Percentiles rank a stretch among this genome's conserved stretches.
phyloP scores from a whole-genome alignment of 2,113 vertebrate genomes.

The Phocoena sinus region DNA sequence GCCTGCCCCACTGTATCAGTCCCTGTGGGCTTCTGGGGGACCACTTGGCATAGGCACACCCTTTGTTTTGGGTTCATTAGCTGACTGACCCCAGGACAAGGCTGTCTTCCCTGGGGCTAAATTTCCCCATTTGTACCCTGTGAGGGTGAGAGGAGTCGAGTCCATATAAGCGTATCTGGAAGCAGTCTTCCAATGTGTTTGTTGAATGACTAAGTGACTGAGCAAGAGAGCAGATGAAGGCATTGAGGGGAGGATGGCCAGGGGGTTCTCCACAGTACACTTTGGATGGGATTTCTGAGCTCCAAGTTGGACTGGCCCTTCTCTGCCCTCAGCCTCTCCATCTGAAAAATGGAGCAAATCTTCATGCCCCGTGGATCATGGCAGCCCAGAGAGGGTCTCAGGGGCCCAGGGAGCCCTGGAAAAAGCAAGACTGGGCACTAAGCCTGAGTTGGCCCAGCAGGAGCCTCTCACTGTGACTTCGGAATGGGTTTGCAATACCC shows the following conservation, averaged over 20 bases:
- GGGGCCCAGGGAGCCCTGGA: not conserved
- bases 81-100: not conserved
- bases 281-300: not conserved
- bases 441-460: not conserved
- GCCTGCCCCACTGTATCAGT: not conserved
- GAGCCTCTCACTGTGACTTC: not conserved
- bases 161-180: not conserved
- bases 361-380: accelerated
- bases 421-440: not conserved
- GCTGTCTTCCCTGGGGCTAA: not conserved
- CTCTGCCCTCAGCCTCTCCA: not conserved
- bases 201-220: not conserved
- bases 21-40: not conserved
- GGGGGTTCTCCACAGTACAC: accelerated
- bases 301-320: not conserved
- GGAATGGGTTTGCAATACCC: not conserved
- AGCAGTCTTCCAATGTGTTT: not conserved
- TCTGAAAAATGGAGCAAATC: not conserved
- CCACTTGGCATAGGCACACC: not conserved
- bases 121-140: not conserved
- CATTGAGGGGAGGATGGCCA: not conserved
- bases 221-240: not conserved
- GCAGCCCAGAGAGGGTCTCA: not conserved
- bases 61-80: not conserved
- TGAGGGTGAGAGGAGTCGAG: not conserved